Conservation (phyloP, 2,888 invertebrate species). For the Drosophila ustulata region DNA sequence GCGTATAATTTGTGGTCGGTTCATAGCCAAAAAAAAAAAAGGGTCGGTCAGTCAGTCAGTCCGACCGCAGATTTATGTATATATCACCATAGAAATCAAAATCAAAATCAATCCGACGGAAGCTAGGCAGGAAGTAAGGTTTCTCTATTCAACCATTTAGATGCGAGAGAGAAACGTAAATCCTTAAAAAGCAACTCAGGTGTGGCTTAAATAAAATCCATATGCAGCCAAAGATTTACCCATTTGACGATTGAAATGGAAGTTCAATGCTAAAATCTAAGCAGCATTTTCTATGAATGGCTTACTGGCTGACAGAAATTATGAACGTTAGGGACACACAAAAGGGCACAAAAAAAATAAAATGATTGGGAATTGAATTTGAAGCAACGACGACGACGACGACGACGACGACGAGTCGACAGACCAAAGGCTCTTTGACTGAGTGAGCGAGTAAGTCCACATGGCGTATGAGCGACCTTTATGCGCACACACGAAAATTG, state of each 20-base stretch:
- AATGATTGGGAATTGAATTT: constrained; percentile 55
- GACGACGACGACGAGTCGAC: constrained; percentile 16
- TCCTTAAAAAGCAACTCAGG: constrained; percentile 53
- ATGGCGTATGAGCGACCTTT: constrained; percentile 54
- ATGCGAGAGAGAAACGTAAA: constrained; percentile 25
- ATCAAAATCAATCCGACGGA: constrained; percentile 48
- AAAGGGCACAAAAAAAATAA: constrained; percentile 15
- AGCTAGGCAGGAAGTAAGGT: constrained; percentile 2
- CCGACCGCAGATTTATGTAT: constrained; percentile 25
- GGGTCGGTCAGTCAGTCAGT: constrained; percentile 5
- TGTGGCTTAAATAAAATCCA: constrained; percentile 66
- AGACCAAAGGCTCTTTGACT: constrained; percentile 34
- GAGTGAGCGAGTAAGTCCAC: constrained; percentile 33
- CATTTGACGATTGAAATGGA: constrained; percentile 50
- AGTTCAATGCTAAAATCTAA: constrained; percentile 44
- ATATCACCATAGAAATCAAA: constrained; percentile 63
- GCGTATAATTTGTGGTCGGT: constrained; percentile 76
- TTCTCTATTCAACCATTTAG: constrained; percentile 11
- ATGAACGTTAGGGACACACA: constrained; percentile 34
- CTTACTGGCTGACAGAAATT: constrained; percentile 34
- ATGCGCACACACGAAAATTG: constrained; percentile 53
- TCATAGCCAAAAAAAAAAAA: constrained; percentile 5
- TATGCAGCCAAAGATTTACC: constrained; percentile 47
- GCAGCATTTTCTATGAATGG: constrained; percentile 40
- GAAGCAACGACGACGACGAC: constrained; percentile 17